These are phyloP conservation scores for Corydoras maculifer DNA, from an alignment of 2,113 vertebrate genomes.

Conservation along the genomic window DNA sequence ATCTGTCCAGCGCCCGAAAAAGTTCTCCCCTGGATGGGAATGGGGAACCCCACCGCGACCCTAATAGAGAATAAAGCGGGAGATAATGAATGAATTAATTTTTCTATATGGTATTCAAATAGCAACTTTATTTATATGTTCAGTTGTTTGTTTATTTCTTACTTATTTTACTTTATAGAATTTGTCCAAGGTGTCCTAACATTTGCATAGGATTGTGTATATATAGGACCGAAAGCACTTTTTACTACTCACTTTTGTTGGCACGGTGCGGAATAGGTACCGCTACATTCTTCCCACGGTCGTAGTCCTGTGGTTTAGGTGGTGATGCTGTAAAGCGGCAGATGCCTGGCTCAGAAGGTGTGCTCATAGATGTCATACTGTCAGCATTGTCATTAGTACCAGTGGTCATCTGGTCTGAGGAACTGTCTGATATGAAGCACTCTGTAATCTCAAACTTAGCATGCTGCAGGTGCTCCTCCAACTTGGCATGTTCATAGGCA, in stretches of 20 bases:
- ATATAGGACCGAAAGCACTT: too few relatives aligned
- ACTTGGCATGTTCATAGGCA: constrained; percentile 96
- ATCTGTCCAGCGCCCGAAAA: too few relatives aligned
- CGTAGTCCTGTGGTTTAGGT: constrained; percentile 96
- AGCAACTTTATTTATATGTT: too few relatives aligned
- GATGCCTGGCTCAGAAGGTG: constrained; percentile 96
- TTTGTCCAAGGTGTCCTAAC: too few relatives aligned
- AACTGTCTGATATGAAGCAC: constrained; percentile 99
- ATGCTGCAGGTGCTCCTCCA: constrained; percentile 96
- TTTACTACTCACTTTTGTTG: constrained; percentile 78
- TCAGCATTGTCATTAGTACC: constrained; percentile 98
- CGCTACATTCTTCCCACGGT: constrained; percentile 91
- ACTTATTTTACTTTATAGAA: too few relatives aligned
- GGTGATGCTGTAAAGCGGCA: constrained; percentile 97
- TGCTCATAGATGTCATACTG: constrained; percentile 97
- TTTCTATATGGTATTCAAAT: too few relatives aligned
- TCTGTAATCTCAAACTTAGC: constrained; percentile 99
- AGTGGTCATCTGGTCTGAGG: constrained; percentile 94
- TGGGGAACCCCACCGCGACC: too few relatives aligned
- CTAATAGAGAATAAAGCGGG: too few relatives aligned
- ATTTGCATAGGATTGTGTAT: too few relatives aligned
- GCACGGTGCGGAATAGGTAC: constrained; percentile 96
- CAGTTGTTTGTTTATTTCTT: too few relatives aligned
- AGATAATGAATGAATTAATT: too few relatives aligned
- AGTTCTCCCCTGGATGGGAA: too few relatives aligned